Percentiles rank a stretch among this genome's conserved stretches.
These are phyloP conservation scores for Chrosomus eos DNA, from an alignment of 2,797 vertebrate genomes.

Conservation along the genomic window DNA sequence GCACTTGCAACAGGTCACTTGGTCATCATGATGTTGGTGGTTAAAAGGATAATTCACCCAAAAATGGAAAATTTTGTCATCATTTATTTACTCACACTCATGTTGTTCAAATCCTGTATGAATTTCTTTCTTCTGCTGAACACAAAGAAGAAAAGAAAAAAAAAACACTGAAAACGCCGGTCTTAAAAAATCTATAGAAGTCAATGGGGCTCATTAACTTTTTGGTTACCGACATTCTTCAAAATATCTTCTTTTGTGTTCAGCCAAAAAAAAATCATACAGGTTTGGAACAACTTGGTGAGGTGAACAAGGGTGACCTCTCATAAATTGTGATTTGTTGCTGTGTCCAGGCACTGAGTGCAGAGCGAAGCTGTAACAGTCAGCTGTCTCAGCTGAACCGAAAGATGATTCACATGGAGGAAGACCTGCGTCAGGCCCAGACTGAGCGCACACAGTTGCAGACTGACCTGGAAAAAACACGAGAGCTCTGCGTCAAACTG, in stretches of 20 bases:
- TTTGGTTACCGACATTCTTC: too few relatives aligned
- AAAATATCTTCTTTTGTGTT: too few relatives aligned
- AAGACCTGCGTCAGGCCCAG: constrained; percentile 71
- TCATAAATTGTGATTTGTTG: background rate
- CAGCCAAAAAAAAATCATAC: too few relatives aligned
- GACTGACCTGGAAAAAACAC: constrained; percentile 74
- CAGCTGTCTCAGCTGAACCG: constrained; percentile 73
- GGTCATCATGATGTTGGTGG: background rate
- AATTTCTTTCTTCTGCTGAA: too few relatives aligned
- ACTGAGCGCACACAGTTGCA: constrained; percentile 69
- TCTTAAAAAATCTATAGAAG: too few relatives aligned
- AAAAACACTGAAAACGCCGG: too few relatives aligned
- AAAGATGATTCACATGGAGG: constrained; percentile 73
- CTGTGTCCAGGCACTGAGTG: constrained; percentile 62
- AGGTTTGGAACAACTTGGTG: too few relatives aligned
- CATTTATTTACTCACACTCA: too few relatives aligned
- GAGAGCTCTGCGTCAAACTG: constrained; percentile 79
- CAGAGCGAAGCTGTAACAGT: constrained; percentile 73
- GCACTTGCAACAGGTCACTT: constrained; percentile 74
- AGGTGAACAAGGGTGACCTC: background rate
- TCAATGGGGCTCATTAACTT: too few relatives aligned
- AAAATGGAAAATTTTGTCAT: too few relatives aligned
- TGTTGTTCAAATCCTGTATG: too few relatives aligned
- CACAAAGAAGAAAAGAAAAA: too few relatives aligned
- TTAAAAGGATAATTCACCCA: background rate